A percentile compares a stretch with the other conserved stretches of the same genome.
phyloP scores from a whole-genome alignment of 2,797 vertebrate genomes.

The Holocentrus rufus region DNA sequence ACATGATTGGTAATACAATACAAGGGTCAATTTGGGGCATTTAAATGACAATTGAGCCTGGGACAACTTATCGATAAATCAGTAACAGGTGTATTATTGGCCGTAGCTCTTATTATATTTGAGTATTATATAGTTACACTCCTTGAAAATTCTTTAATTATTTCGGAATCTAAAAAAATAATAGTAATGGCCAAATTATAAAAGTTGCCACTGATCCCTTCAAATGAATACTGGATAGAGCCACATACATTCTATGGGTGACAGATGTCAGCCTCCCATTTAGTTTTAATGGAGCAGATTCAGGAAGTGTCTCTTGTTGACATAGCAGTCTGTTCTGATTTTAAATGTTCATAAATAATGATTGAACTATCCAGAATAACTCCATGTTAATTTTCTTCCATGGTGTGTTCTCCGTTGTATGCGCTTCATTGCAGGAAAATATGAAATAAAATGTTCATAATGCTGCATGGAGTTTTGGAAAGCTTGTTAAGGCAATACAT shows the following conservation, averaged over 20 bases:
- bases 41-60: no score
- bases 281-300: background rate
- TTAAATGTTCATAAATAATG: no score
- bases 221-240: background rate
- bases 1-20: no score
- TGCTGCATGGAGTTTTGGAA: background rate
- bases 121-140: no score
- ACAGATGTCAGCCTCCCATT: background rate
- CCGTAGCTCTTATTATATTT: background rate
- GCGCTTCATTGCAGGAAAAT: conserved; percentile 11
- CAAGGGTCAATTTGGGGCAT: no score
- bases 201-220: background rate
- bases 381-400: background rate
- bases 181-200: background rate
- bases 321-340: no score
- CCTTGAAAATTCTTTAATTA: background rate
- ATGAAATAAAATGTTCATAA: background rate
- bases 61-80: no score
- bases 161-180: background rate
- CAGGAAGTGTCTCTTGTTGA: background rate
- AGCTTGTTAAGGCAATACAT: background rate
- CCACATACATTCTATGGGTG: background rate
- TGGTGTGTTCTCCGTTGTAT: background rate
- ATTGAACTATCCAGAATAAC: background rate
- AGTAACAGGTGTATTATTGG: no score